Base-by-base conservation (phyloP, 2,888 invertebrate species). In the Tortrix viridana region DNA sequence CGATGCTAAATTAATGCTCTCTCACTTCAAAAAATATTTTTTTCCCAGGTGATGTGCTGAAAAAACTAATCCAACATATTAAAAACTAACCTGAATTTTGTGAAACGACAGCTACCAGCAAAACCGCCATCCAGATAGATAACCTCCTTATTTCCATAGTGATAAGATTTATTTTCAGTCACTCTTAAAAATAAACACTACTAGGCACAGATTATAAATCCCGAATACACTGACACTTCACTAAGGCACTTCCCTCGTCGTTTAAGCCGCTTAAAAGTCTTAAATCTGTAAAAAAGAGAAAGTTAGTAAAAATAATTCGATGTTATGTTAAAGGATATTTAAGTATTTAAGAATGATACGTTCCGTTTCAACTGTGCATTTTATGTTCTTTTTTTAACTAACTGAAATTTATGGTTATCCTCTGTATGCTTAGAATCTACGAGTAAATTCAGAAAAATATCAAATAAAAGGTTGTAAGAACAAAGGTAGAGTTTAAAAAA, bases 231-330 rank as follows among this genome's bases (percentile, higher is more conserved):
- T 68, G 65, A 73, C 87, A 87, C 85, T 78, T 75, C 88, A 87
- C 86, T 78, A 66, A 89, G 89, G 89, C 90, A 90, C 90, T 82
- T 84, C 76, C 81, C 80, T 81, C 76, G 71, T 74, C 71, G 67
- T 71, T 62, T 60, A 68, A 84, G 89, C 87, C 89, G 88, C 89
- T 85, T 78, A 70, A 65, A 48, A 65, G 73, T 80, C 75, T 77
- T 61, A 68, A 73, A 79, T 83, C 85, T 86, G 86, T 50, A 77
- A 79, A 76, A 73, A 59, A 77, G 77, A 63, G 26, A 37, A 66
- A 49, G 38, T 50, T 12, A 49, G 7, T 55, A 37, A 47, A 53
- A 54, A 57, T 23, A 56, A 0, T 7, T 26, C 2, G 9, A 26
- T 9, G 0, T 9, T n/a, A 3, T 26, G 3, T 3, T 3, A 9